Evolutionary conservation across 1,140 invertebrate species (phyloP), one percentile per base, ranked within the genome.

Genomic region (Globodera rostochiensis): DNA sequence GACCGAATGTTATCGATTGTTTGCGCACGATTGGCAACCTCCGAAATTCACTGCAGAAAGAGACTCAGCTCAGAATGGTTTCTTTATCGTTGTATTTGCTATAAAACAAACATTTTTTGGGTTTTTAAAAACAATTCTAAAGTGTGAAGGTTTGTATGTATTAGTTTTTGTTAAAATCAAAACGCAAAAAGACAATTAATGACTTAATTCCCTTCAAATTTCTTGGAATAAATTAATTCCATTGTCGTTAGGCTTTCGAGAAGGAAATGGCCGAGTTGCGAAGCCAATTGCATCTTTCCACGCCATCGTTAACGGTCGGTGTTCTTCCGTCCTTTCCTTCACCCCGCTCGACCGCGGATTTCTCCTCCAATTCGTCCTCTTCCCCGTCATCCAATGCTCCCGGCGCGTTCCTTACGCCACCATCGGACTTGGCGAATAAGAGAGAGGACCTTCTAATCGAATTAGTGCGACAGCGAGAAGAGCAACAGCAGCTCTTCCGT

Each of bases 1-100:
- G 74, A 2, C 67, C 64, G 7, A 78, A 69, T 66, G 25, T 86
- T 13, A 21, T 71, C 21, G 77, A 82, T n/a, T 86, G 77, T 46
- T 60, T 87, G 15, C 64, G 74, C 25, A 85, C 85, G 36, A 86
- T 86, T 47, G 85, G 85, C 21, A 86, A 86, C 25, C 73, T 86
- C 21, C 79, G 76, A 36, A 73, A 50, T 66, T 85, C 83, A 25
- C 73, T 86, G 21, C 70, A 57, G 19, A 74, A 80, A 70, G 85
- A 86, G 73, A 85, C 86, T 13, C 84, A 86, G 53, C 50, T 86
- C 50, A n/a, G 85, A 57, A 57, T 87, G 69, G 67, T 84, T 13
- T 36, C 36, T 36, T 36, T 36, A 36, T 36, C 3, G 36, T 3
- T 36, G 36, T 36, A 36, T 36, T 25, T 25, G 25, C 25, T 25